Evolutionary conservation across 30 jellyfish, hydroid and myxozoan species (phyloP), one percentile per base, ranked within the genome.

Genomic region (Sanderia malayensis): DNA sequence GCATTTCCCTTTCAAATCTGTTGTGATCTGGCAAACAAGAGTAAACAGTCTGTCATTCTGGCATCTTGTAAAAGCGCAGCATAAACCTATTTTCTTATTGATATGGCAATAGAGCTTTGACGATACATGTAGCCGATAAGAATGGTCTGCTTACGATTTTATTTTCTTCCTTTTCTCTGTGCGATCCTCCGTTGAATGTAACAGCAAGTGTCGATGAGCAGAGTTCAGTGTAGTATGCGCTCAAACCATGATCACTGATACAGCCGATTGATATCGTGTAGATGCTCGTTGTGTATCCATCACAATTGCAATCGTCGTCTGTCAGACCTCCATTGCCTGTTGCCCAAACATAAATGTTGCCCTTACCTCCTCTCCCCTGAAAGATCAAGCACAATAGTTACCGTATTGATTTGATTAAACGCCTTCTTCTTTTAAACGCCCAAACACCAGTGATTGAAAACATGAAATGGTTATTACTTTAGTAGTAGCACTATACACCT

Each of bases 281-380:
- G 34, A 94, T 94, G 37, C 98, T 88, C 28, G 99, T 94, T 7
- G 99, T 94, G 74, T 94, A 94, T 13, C 99, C 99, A 78, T 94
- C 99, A 71, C 99, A 94, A 74, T 94, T 94, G 64, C 99, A 94
- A 59, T 94, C 99, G 61, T 94, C 99, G 46, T 94, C 99, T 21
- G 99, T 94, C 58, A 94, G 71, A 9, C 99, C 99, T 0, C 99
- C 99, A 53, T 94, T 94, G 57, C 99, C 99, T 46, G 99, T 94
- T 47, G 99, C 99, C 99, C 99, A 94, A 15, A 94, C 99, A 74
- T 86, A 94, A 32, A 94, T 69, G 57, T 86, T 86, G 28, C 99
- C 99, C 44, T 80, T 82, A 18, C 96, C 97, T 44, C 70, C 93
- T 44, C 99, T 73, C 18, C 99, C 99, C 99, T 94, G 79, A 63